Conservation (phyloP, 2,888 invertebrate genomes). For the Lottia gigantea region DNA sequence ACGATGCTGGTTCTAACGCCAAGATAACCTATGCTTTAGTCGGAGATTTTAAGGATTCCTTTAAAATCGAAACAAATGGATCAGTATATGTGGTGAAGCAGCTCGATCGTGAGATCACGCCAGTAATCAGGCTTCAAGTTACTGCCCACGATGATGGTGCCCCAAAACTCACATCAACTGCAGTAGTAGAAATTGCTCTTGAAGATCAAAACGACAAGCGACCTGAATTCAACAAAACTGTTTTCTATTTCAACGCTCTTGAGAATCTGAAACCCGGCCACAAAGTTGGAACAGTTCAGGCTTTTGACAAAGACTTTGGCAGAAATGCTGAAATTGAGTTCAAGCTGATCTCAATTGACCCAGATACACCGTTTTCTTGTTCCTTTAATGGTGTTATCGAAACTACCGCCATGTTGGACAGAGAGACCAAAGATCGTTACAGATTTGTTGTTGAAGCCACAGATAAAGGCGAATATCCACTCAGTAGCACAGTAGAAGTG, state of each 20-base stretch:
- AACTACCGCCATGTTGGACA: constrained; percentile 43
- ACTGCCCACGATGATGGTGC: constrained; percentile 71
- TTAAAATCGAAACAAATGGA: constrained; percentile 84
- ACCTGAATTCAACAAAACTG: constrained; percentile 91
- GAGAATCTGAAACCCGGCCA: constrained; percentile 58
- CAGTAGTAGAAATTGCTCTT: constrained; percentile 59
- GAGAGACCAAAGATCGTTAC: constrained; percentile 45
- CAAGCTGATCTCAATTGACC: constrained; percentile 15
- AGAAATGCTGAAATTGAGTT: constrained; percentile 48
- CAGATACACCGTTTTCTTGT: constrained; percentile 42
- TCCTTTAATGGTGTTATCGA: constrained; percentile 43
- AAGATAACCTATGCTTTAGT: constrained; percentile 91
- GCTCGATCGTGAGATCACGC: constrained; percentile 89
- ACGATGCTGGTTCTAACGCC: constrained; percentile 90
- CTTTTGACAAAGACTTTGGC: constrained; percentile 53
- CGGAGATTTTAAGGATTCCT: constrained; percentile 80
- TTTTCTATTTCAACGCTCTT: constrained; percentile 76
- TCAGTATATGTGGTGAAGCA: constrained; percentile 33
- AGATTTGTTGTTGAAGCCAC: constrained; percentile 42
- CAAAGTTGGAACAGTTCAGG: constrained; percentile 57
- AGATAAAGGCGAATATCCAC: constrained; percentile 43
- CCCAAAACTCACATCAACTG: constrained; percentile 32
- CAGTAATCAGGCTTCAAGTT: constrained; percentile 82
- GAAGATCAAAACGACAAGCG: constrained; percentile 77
- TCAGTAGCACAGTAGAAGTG: constrained; percentile 41